phyloP scores from a whole-genome alignment of 2,113 vertebrate genomes.

The Henicopernis longicauda region DNA sequence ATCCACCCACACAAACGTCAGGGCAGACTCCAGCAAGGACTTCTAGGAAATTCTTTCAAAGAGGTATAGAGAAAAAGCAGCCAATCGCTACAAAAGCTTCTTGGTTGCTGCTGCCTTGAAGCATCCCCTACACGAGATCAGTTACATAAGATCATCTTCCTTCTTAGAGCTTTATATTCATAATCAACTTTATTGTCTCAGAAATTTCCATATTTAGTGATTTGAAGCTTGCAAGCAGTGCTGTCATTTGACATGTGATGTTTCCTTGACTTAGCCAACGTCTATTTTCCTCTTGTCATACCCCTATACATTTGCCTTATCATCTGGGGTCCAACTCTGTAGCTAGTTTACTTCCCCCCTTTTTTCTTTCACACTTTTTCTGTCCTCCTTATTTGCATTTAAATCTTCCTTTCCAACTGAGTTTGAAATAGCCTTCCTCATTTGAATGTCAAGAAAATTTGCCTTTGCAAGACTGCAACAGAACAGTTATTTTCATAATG shows the following conservation, averaged over 20 bases:
- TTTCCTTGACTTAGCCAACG: not conserved
- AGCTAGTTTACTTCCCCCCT: not conserved
- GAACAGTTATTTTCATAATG: not conserved
- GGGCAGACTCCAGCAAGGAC: not conserved
- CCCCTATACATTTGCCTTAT: not conserved
- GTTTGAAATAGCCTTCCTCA: not conserved
- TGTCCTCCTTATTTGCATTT: not conserved
- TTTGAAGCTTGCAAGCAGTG: not conserved
- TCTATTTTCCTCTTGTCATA: not conserved
- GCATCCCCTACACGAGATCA: accelerated
- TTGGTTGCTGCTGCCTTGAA: not conserved
- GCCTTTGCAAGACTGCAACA: not conserved
- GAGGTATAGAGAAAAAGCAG: not conserved
- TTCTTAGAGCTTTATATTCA: not conserved
- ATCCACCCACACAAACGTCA: not conserved
- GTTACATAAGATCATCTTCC: not conserved
- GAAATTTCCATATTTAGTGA: not conserved
- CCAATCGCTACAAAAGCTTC: not conserved
- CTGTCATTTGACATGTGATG: not conserved
- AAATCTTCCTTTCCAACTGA: not conserved
- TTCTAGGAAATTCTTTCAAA: not conserved
- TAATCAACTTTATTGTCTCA: not conserved
- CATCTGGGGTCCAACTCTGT: not conserved
- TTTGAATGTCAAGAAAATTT: not conserved
- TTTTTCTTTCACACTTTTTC: not conserved